phyloP scores from a whole-genome alignment of 2,113 vertebrate species.

The Diphyllodes magnificus region DNA sequence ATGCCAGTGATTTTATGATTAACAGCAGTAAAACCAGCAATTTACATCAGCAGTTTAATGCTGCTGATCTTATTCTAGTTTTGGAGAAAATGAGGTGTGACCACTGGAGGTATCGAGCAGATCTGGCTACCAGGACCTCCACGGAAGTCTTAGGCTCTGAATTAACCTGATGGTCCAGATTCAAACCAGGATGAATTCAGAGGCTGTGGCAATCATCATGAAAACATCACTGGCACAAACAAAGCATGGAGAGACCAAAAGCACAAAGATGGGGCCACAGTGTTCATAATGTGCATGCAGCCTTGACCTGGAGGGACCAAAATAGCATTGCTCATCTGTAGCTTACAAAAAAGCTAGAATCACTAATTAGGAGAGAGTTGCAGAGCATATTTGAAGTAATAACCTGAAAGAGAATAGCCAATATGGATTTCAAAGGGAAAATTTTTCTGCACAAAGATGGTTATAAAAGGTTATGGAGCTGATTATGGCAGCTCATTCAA shows the following conservation, averaged over 20 bases:
- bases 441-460: background rate
- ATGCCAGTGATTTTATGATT: background rate
- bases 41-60: background rate
- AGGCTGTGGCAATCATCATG: background rate
- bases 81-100: background rate
- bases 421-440: constrained; percentile 4
- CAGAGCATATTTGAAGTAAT: background rate
- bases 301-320: background rate
- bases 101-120: background rate
- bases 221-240: background rate
- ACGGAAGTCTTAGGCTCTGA: background rate
- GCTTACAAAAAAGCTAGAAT: background rate
- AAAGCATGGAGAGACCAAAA: background rate
- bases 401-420: constrained; percentile 34
- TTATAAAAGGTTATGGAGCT: constrained; percentile 2
- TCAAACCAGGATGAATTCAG: background rate
- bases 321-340: background rate
- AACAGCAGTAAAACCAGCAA: background rate
- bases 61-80: background rate
- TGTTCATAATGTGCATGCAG: background rate
- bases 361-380: constrained; percentile 2
- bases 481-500: constrained; percentile 16
- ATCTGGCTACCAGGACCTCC: background rate
- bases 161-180: background rate
- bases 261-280: background rate